Conservation (phyloP, 2,888 invertebrate species). For the Sphinx pinastri region DNA sequence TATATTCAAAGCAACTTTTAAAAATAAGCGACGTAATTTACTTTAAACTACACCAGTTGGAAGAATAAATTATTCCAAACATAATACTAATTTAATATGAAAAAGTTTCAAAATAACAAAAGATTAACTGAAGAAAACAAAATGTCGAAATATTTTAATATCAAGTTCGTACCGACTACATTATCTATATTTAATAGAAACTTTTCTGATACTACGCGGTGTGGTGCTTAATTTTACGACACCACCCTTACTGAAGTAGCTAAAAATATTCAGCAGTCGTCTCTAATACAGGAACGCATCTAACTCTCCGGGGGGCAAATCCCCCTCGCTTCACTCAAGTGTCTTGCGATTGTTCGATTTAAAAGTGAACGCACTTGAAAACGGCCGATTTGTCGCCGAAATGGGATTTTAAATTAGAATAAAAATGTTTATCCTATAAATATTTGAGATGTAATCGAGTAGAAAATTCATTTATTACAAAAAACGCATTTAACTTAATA, state of each 20-base stretch:
- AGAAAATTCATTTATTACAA: neutral
- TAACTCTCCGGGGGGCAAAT: conserved; percentile 1
- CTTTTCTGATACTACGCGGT: conserved; percentile 49
- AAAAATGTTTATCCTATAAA: neutral
- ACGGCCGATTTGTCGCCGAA: neutral
- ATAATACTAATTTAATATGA: neutral
- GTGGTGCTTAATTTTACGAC: conserved; percentile 52
- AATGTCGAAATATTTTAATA: conserved; percentile 26
- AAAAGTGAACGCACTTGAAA: neutral
- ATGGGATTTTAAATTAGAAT: conserved; percentile 6
- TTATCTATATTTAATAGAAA: conserved; percentile 56
- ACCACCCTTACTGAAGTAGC: conserved; percentile 35
- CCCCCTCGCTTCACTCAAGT: neutral
- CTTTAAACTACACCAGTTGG: too few species aligned
- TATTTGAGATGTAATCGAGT: neutral
- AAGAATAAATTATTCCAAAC: neutral
- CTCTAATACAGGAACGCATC: conserved; percentile 15
- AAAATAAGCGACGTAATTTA: too few species aligned
- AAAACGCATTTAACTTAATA: too few species aligned
- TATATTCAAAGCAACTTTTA: neutral
- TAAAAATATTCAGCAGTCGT: conserved; percentile 49
- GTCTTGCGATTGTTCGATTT: conserved; percentile 9
- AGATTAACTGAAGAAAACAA: conserved; percentile 8
- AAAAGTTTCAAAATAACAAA: neutral
- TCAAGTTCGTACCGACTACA: conserved; percentile 37